Conservation (phyloP, 2,113 vertebrate genomes). For the Tichodroma muraria region DNA sequence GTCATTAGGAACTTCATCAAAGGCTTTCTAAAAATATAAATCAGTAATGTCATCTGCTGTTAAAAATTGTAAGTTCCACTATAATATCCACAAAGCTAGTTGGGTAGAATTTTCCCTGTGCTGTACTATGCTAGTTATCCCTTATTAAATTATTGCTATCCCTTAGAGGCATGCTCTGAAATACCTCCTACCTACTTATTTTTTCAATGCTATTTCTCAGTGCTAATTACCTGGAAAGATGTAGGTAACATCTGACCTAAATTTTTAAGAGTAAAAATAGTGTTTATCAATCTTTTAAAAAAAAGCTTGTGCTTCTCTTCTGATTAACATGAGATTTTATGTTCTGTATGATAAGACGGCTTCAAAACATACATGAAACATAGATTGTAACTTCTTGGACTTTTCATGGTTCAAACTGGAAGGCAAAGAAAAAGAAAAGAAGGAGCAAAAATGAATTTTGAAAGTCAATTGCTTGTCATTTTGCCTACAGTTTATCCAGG, state of each 20-base stretch:
- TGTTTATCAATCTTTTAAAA: neutral
- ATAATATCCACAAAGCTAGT: conserved; percentile 43
- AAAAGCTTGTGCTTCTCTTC: neutral
- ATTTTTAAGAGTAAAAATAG: neutral
- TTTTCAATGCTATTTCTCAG: conserved; percentile 19
- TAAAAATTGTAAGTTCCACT: conserved; percentile 42
- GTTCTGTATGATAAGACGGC: neutral
- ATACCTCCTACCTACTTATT: conserved; percentile 27
- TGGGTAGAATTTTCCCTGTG: conserved; percentile 7
- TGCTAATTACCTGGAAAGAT: conserved; percentile 56
- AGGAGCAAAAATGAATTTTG: neutral
- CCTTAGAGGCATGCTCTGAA: conserved; percentile 49
- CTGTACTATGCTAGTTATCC: conserved; percentile 27
- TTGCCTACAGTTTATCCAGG: neutral
- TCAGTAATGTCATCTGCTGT: conserved; percentile 57
- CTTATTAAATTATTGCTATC: conserved; percentile 57
- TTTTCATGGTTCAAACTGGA: neutral
- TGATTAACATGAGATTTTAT: neutral
- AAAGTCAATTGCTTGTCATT: neutral
- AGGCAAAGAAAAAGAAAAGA: neutral
- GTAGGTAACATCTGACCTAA: conserved; percentile 15
- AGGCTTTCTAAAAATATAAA: conserved; percentile 61
- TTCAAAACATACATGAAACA: neutral
- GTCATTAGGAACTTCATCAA: conserved; percentile 62
- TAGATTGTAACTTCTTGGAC: neutral